Evolutionary conservation across 2,888 invertebrate genomes (phyloP).

Genomic region (Melipona bicolor): DNA sequence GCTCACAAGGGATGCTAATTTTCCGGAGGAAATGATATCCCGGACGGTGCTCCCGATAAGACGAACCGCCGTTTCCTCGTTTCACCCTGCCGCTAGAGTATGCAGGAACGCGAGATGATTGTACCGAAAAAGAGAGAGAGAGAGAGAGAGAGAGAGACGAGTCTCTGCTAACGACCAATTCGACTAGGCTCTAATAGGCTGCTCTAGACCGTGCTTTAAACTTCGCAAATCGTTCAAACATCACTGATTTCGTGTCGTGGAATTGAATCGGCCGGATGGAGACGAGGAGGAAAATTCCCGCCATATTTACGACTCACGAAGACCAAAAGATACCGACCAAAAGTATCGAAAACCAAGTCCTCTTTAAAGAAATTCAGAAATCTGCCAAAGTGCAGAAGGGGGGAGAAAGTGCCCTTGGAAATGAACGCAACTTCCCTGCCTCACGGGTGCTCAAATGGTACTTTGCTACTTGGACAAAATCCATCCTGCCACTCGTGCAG

Average conservation of each 20-base stretch:
- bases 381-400: too few relatives aligned
- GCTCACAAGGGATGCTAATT: slow-evolving; percentile 69
- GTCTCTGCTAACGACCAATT: slow-evolving; percentile 24
- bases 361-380: too few relatives aligned
- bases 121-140: not conserved
- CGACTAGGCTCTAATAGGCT: slow-evolving; percentile 12
- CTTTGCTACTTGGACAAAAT: not conserved
- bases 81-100: not conserved
- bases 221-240: not conserved
- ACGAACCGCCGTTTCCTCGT: slow-evolving; percentile 50
- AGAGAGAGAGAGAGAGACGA: not conserved
- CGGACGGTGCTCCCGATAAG: slow-evolving; percentile 62
- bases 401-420: too few relatives aligned
- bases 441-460: not conserved
- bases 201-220: slow-evolving; percentile 7
- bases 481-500: not conserved
- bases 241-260: slow-evolving; percentile 8
- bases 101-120: slow-evolving; percentile 26
- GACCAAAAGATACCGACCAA: too few relatives aligned
- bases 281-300: too few relatives aligned
- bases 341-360: too few relatives aligned
- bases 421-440: not conserved
- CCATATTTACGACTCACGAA: too few relatives aligned
- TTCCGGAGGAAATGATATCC: slow-evolving; percentile 72
- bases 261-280: slow-evolving; percentile 2